Evolutionary conservation across 1,140 invertebrate genomes (phyloP).

Genomic region (Drosophila paulistorum): DNA sequence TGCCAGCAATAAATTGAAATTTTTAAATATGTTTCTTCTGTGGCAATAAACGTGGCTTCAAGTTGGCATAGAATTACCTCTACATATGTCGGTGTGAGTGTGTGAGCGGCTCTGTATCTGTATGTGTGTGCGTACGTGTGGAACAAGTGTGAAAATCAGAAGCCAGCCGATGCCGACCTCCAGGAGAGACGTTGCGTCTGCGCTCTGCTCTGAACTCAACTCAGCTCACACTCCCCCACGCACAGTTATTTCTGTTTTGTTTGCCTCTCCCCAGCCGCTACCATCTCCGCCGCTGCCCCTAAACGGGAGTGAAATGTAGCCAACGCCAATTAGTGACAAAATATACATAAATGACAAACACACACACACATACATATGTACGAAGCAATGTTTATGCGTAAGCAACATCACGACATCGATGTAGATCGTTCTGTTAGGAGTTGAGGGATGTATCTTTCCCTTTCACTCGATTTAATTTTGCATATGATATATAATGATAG

Average conservation of each 20-base stretch:
- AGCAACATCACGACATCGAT: not conserved
- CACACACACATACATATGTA: constrained; percentile 5
- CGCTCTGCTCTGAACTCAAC: constrained; percentile 47
- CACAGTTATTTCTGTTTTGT: constrained; percentile 57
- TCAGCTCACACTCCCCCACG: constrained; percentile 58
- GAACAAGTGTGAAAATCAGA: constrained; percentile 75
- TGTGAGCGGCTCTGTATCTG: constrained; percentile 5
- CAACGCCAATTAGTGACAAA: constrained; percentile 76
- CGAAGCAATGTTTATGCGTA: constrained; percentile 33
- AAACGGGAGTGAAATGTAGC: constrained; percentile 55
- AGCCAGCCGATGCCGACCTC: constrained; percentile 53
- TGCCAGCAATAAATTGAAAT: constrained; percentile 54
- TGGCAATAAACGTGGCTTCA: constrained; percentile 61
- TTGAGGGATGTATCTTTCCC: no score
- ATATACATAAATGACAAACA: constrained; percentile 58
- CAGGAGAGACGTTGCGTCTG: constrained; percentile 57
- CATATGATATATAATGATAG: no score
- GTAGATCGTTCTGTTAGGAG: not conserved
- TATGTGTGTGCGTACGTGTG: constrained; percentile 36
- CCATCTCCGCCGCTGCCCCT: constrained; percentile 5
- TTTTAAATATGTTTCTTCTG: constrained; percentile 52
- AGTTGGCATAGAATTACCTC: constrained; percentile 60
- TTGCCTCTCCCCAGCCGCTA: constrained; percentile 20
- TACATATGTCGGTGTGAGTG: not conserved
- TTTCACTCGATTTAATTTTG: no score